Evolutionary conservation across 2,113 vertebrate species (phyloP).

Genomic region (Ptilorrhoa leucosticta): DNA sequence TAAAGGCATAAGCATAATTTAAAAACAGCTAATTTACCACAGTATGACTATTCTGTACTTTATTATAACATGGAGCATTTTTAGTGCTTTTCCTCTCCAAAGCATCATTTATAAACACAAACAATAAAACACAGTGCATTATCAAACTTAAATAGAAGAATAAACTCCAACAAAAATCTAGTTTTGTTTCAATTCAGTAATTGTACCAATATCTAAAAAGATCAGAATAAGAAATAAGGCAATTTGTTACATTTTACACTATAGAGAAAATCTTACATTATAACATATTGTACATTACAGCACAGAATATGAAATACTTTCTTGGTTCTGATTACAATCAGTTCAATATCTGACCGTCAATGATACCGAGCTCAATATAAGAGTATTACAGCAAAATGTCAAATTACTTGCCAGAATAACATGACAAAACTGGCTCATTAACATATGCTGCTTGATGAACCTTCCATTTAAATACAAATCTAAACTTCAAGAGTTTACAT

Average conservation of each 20-base stretch:
- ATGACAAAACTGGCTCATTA: constrained; percentile 31
- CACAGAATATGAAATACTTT: constrained; percentile 22
- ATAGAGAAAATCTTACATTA: not conserved
- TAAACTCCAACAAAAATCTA: not conserved
- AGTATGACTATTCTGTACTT: not conserved
- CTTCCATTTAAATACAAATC: constrained; percentile 38
- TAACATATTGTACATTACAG: not conserved
- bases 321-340: constrained; percentile 18
- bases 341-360: constrained; percentile 19
- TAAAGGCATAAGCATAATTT: not conserved
- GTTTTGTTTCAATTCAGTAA: not conserved
- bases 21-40: not conserved
- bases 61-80: not conserved
- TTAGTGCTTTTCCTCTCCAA: not conserved
- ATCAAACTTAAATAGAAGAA: not conserved
- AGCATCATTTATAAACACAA: not conserved
- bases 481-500: constrained; percentile 31
- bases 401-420: constrained; percentile 47
- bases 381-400: constrained; percentile 39
- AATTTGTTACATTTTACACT: not conserved
- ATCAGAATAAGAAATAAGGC: not conserved
- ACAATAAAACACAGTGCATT: not conserved
- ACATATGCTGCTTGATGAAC: constrained; percentile 20
- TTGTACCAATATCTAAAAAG: not conserved
- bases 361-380: not conserved